These are phyloP conservation scores for Sinodicranocentrus sp. DNA, from an alignment of 2,888 invertebrate genomes.

Conservation along the genomic window DNA sequence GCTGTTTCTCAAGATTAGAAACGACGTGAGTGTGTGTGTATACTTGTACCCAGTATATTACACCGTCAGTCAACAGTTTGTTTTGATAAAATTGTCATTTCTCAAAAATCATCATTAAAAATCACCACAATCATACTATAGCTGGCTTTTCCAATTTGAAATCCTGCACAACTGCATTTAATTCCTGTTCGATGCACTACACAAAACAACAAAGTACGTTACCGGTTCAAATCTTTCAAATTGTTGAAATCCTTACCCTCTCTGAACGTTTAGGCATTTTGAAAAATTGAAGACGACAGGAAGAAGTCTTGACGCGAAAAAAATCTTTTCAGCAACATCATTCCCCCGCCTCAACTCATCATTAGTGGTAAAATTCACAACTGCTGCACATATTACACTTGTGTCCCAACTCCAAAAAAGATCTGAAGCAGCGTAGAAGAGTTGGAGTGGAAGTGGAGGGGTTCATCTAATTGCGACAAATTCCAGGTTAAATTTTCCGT, in stretches of 20 bases:
- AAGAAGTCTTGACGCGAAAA: constrained; percentile 27
- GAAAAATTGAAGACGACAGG: constrained; percentile 63
- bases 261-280: constrained; percentile 36
- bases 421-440: too few species aligned
- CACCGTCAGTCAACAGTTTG: background rate
- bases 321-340: constrained; percentile 23
- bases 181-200: too few species aligned
- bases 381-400: background rate
- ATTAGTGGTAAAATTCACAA: background rate
- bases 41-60: background rate
- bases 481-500: constrained; percentile 77
- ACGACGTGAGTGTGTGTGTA: constrained; percentile 5
- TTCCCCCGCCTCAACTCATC: constrained; percentile 22
- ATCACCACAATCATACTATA: too few species aligned
- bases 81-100: background rate
- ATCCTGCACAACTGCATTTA: too few species aligned
- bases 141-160: too few species aligned
- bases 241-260: too few species aligned
- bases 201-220: too few species aligned
- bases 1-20: background rate
- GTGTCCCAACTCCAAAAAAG: too few species aligned
- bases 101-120: too few species aligned
- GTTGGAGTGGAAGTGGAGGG: constrained; percentile 17
- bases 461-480: constrained; percentile 77
- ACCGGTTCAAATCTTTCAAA: too few species aligned